phyloP scores from a whole-genome alignment of 2,113 vertebrate genomes.

The Himantopus leucocephalus region DNA sequence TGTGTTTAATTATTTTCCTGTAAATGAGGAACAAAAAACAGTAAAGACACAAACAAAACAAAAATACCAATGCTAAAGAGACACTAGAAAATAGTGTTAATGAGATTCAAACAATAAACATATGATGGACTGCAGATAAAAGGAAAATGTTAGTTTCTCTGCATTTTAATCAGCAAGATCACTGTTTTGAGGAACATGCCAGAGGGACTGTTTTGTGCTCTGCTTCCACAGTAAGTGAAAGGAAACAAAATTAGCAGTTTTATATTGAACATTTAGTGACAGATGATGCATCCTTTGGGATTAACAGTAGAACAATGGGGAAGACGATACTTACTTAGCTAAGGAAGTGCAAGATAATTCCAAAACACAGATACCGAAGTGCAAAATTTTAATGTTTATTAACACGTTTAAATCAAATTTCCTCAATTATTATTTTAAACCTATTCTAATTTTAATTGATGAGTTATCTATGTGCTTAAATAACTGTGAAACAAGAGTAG shows the following conservation, averaged over 20 bases:
- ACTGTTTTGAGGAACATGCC: constrained; percentile 65
- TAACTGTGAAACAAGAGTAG: background rate
- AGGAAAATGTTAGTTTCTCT: constrained; percentile 34
- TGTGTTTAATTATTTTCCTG: constrained; percentile 19
- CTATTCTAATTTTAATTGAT: background rate
- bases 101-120: constrained; percentile 46
- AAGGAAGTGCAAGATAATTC: background rate
- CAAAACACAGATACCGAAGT: background rate
- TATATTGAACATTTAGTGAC: constrained; percentile 44
- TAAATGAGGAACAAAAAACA: background rate
- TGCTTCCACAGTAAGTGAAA: constrained; percentile 55
- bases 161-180: constrained; percentile 70
- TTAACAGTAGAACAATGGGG: background rate
- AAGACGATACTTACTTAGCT: background rate
- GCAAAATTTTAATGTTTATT: background rate
- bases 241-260: constrained; percentile 59
- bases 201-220: constrained; percentile 46
- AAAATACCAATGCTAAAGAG: background rate
- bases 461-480: background rate
- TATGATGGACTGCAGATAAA: constrained; percentile 54
- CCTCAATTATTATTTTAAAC: background rate
- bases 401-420: background rate
- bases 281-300: constrained; percentile 43
- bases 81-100: constrained; percentile 38
- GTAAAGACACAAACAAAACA: background rate